Conservation (phyloP, 2,888 invertebrate genomes). For the Portevinia maculata region DNA sequence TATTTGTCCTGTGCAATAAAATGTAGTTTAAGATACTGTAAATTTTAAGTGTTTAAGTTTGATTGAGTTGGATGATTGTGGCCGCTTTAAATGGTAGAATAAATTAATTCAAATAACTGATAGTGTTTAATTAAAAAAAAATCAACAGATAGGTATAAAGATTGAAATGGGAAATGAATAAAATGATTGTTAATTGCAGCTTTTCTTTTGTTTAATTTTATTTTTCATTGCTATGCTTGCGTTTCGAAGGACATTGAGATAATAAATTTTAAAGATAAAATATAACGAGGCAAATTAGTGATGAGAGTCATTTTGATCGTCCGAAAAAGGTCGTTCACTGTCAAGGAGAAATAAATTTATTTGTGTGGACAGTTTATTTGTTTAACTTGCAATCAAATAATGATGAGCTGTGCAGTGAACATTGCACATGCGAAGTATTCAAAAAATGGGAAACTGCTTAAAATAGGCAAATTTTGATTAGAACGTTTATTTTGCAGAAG, state of each 20-base stretch:
- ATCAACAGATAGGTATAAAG: constrained; percentile 4
- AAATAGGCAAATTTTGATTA: not conserved
- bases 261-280: not conserved
- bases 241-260: not conserved
- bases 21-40: constrained; percentile 26
- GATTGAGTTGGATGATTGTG: constrained; percentile 28
- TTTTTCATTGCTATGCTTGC: not conserved
- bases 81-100: constrained; percentile 54
- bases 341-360: constrained; percentile 50
- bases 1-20: not conserved
- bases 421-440: not conserved
- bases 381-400: not conserved
- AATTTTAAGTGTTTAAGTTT: constrained; percentile 20
- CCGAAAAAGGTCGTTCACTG: constrained; percentile 49
- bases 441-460: not conserved
- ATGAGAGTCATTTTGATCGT: constrained; percentile 14
- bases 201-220: constrained; percentile 5
- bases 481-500: not conserved
- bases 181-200: constrained; percentile 15
- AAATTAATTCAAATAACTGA: constrained; percentile 58
- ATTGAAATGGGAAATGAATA: constrained; percentile 12
- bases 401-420: not conserved
- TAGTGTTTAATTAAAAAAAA: constrained; percentile 39
- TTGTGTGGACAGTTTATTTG: not conserved
- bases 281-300: constrained; percentile 14